These are phyloP conservation scores for Esox niger DNA, from an alignment of 2,113 vertebrate species.

Conservation along the genomic window DNA sequence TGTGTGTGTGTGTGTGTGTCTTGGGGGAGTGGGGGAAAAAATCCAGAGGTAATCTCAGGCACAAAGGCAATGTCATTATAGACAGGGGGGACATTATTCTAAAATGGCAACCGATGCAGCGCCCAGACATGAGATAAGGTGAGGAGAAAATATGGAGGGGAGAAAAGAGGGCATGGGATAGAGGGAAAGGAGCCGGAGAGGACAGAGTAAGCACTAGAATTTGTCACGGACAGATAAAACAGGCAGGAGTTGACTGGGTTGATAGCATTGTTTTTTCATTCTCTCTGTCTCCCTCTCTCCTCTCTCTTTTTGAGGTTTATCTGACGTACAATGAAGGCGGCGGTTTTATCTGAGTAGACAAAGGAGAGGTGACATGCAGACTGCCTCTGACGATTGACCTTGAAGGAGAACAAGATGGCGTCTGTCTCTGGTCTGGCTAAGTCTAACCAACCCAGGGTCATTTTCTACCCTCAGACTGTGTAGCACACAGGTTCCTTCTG, in stretches of 20 bases:
- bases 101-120: constrained; percentile 74
- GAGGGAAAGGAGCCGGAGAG: neutral
- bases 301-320: constrained; percentile 67
- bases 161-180: constrained; percentile 33
- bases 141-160: constrained; percentile 64
- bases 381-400: constrained; percentile 69
- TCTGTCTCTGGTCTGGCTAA: neutral
- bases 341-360: constrained; percentile 77
- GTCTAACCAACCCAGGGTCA: neutral
- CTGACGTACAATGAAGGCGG: constrained; percentile 75
- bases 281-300: constrained; percentile 12
- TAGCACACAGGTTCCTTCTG: too few relatives aligned
- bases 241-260: constrained; percentile 54
- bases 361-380: constrained; percentile 68
- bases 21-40: constrained; percentile 35
- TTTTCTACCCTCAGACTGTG: too few relatives aligned
- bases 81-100: constrained; percentile 74
- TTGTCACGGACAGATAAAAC: constrained; percentile 75
- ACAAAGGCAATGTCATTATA: constrained; percentile 77
- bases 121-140: constrained; percentile 75
- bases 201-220: constrained; percentile 66
- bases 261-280: constrained; percentile 53
- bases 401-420: constrained; percentile 60
- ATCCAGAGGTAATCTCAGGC: constrained; percentile 74
- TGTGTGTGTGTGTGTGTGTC: constrained; percentile 26